These are phyloP conservation scores for Urocolius indicus DNA, from an alignment of 2,113 vertebrate genomes.

Conservation along the genomic window DNA sequence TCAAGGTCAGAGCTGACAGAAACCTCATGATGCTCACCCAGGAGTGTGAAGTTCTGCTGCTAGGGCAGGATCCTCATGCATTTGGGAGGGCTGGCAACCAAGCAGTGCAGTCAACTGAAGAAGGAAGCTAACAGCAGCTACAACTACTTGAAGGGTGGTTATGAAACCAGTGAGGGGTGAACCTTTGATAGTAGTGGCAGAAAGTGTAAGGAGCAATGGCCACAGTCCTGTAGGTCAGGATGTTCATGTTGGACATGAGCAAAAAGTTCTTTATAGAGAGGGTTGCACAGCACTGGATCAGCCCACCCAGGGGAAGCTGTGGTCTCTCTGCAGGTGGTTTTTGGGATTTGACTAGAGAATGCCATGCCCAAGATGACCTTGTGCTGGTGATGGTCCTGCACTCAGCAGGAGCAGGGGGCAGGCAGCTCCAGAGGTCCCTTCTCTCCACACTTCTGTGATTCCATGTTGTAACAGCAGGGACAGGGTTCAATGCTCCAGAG, in stretches of 20 bases:
- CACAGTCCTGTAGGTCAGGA: not conserved
- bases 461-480: not conserved
- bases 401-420: not conserved
- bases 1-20: not conserved
- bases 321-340: not conserved
- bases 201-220: not conserved
- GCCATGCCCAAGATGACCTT: not conserved
- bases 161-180: not conserved
- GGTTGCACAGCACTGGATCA: not conserved
- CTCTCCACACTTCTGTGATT: not conserved
- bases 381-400: not conserved
- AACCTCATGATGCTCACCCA: not conserved
- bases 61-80: not conserved
- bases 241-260: rapidly evolving
- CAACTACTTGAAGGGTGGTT: not conserved
- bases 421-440: not conserved
- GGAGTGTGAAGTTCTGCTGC: not conserved
- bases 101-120: not conserved
- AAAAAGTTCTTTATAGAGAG: not conserved
- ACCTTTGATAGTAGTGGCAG: not conserved
- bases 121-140: not conserved
- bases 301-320: not conserved
- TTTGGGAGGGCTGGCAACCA: not conserved
- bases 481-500: not conserved
- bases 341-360: not conserved